phyloP scores from a whole-genome alignment of 2,113 vertebrate species.

The Danionella cerebrum region DNA sequence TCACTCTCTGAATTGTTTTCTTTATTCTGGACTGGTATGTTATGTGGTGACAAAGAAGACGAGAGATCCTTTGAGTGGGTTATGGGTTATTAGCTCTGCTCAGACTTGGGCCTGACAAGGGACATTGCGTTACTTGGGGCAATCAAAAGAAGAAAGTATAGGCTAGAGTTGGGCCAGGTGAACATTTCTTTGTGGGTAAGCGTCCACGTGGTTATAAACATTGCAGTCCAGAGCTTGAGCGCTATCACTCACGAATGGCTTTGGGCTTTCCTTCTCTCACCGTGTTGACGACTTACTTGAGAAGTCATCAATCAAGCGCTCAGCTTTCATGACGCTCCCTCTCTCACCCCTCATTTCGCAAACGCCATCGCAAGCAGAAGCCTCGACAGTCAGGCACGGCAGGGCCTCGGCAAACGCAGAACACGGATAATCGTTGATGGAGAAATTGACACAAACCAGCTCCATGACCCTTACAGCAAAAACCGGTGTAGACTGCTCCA shows the following conservation, averaged over 20 bases:
- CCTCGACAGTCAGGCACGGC: conserved; percentile 78
- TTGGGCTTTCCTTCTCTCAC: conserved; percentile 95
- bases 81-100: too few relatives aligned
- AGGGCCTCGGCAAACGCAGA: conserved; percentile 78
- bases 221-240: conserved; percentile 93
- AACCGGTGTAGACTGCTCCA: too few relatives aligned
- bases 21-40: too few relatives aligned
- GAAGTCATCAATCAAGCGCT: conserved; percentile 98
- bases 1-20: too few relatives aligned
- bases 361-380: conserved; percentile 85
- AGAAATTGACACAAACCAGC: conserved; percentile 50
- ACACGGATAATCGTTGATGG: conserved; percentile 93
- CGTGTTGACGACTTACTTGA: conserved; percentile 98
- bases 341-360: conserved; percentile 93
- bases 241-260: conserved; percentile 96
- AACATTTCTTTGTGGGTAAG: too few relatives aligned
- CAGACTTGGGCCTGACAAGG: too few relatives aligned
- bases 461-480: conserved; percentile 24
- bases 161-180: too few relatives aligned
- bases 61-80: too few relatives aligned
- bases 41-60: too few relatives aligned
- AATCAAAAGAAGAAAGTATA: too few relatives aligned
- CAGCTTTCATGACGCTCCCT: conserved; percentile 84
- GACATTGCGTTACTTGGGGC: too few relatives aligned
- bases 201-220: too few relatives aligned